Evolutionary conservation across 2,888 invertebrate genomes (phyloP).

Genomic region (Sylvicola cinctus): DNA sequence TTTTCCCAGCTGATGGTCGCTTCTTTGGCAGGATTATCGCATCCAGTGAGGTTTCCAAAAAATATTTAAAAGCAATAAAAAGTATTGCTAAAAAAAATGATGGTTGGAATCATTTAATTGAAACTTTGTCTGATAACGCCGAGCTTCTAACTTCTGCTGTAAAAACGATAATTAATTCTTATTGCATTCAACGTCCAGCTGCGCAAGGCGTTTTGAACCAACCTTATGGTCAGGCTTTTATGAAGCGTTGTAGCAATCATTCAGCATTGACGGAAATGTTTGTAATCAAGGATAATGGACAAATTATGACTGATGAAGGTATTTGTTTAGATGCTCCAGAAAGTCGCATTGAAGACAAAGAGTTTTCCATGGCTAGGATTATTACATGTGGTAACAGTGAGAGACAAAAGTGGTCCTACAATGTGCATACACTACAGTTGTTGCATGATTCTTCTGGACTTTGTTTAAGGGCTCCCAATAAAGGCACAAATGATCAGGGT

Average conservation of each 20-base stretch:
- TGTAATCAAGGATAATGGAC: conserved; percentile 41
- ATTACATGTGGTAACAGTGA: conserved; percentile 15
- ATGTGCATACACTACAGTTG: neutral
- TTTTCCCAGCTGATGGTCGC: conserved; percentile 69
- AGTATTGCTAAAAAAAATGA: too few relatives aligned
- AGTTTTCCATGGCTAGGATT: conserved; percentile 17
- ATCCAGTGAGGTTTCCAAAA: too few relatives aligned
- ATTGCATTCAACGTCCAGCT: conserved; percentile 7
- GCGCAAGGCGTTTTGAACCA: conserved; percentile 1
- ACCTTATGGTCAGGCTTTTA: conserved; percentile 6
- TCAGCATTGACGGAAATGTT: conserved; percentile 41
- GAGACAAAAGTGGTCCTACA: conserved; percentile 20
- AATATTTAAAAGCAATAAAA: too few relatives aligned
- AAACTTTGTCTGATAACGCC: too few relatives aligned
- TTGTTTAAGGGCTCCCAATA: too few relatives aligned
- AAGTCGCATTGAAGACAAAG: conserved; percentile 4
- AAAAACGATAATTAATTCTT: conserved; percentile 2
- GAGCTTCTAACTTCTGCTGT: neutral
- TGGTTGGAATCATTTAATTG: too few relatives aligned
- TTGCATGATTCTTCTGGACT: too few relatives aligned
- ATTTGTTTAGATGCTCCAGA: conserved; percentile 56
- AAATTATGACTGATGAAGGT: conserved; percentile 41
- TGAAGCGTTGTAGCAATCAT: conserved; percentile 8
- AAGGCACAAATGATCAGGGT: too few relatives aligned
- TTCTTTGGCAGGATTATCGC: conserved; percentile 68